These are phyloP conservation scores for Platysternon megacephalum DNA, from an alignment of 2,113 vertebrate species.

Conservation along the genomic window DNA sequence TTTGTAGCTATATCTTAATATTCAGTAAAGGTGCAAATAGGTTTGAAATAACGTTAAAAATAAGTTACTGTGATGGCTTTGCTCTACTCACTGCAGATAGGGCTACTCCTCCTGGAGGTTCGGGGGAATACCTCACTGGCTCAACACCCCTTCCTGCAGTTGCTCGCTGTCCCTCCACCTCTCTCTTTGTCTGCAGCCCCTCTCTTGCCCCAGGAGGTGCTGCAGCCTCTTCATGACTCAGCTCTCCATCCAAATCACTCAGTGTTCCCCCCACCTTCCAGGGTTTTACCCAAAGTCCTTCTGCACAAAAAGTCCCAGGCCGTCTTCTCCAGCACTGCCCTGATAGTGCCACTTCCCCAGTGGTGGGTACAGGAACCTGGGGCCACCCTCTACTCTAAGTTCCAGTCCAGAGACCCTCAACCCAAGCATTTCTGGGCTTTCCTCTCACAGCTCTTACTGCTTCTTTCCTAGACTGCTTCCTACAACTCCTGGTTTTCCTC, in stretches of 20 bases:
- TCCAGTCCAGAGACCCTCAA: neutral
- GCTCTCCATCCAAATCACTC: neutral
- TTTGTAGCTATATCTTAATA: neutral
- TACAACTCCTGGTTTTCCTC: neutral
- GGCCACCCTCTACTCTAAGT: neutral
- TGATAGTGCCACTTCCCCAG: neutral
- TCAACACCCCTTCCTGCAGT: neutral
- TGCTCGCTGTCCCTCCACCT: no score
- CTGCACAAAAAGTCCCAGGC: neutral
- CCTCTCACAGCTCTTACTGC: neutral
- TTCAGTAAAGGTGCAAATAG: neutral
- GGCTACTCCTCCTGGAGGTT: neutral
- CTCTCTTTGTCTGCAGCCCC: neutral
- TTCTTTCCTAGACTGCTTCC: neutral
- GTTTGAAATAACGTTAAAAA: neutral
- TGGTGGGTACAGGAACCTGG: no score
- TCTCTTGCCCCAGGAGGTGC: neutral
- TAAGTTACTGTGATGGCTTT: neutral
- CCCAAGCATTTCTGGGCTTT: neutral
- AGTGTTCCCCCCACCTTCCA: neutral
- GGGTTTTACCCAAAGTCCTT: neutral
- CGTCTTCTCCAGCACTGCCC: neutral
- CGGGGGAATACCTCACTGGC: neutral
- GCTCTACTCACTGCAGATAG: neutral
- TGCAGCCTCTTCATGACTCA: neutral